These are phyloP conservation scores for Empidonax traillii DNA, from an alignment of 2,113 vertebrate species.

Conservation along the genomic window DNA sequence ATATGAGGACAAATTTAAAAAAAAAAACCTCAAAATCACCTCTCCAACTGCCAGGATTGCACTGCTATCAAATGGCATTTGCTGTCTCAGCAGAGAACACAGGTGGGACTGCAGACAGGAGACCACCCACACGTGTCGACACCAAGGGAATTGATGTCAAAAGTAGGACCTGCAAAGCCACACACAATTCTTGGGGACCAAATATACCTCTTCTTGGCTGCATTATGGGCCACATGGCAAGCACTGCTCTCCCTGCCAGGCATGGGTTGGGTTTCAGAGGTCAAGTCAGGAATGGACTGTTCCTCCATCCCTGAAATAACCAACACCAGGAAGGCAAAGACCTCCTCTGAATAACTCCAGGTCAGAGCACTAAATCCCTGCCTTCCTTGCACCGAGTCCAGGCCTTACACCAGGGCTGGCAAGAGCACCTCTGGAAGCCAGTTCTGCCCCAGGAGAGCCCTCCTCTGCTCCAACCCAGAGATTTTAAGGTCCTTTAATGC, in stretches of 20 bases:
- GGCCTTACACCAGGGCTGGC: background rate
- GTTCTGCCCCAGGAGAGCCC: background rate
- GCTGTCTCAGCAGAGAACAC: background rate
- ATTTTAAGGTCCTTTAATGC: background rate
- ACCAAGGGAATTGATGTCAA: background rate
- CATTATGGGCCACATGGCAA: background rate
- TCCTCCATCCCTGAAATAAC: background rate
- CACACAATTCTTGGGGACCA: background rate
- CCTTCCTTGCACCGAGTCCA: background rate
- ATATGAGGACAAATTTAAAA: background rate
- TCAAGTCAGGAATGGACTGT: background rate
- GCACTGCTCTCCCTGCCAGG: background rate
- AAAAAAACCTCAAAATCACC: background rate
- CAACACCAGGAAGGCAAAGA: background rate
- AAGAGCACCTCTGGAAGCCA: background rate
- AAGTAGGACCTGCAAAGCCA: background rate
- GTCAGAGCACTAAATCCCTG: background rate
- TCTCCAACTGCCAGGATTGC: background rate
- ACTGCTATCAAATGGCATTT: background rate
- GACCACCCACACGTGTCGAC: accelerated
- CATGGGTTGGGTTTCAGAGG: background rate
- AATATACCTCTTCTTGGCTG: background rate
- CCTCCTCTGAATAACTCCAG: background rate
- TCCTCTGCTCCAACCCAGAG: background rate
- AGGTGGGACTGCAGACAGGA: background rate